These are phyloP conservation scores for Lathronympha strigana DNA, from an alignment of 2,888 invertebrate genomes.

Conservation along the genomic window DNA sequence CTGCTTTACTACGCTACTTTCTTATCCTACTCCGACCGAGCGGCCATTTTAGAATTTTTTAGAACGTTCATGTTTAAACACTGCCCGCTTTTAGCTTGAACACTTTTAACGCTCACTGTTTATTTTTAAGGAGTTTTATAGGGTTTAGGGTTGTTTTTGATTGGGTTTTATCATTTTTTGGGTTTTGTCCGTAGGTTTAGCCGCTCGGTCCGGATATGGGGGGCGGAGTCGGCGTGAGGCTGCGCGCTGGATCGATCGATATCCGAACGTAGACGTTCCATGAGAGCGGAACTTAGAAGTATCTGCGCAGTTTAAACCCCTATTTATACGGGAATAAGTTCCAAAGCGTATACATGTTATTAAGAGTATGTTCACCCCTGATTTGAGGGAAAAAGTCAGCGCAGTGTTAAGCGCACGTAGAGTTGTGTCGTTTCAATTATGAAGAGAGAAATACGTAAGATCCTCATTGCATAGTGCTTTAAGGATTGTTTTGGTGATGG, in stretches of 20 bases:
- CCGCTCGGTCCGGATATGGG: constrained; percentile 61
- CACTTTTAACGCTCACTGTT: constrained; percentile 48
- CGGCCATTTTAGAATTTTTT: constrained; percentile 63
- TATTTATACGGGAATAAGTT: neutral
- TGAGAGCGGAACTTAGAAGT: constrained; percentile 13
- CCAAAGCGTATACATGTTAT: neutral
- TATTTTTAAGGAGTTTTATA: constrained; percentile 44
- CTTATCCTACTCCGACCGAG: constrained; percentile 52
- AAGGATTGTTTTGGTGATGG: constrained; percentile 1
- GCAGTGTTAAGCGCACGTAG: neutral
- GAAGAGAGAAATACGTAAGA: neutral
- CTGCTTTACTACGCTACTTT: constrained; percentile 70
- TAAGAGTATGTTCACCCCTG: neutral
- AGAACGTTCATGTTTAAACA: constrained; percentile 33
- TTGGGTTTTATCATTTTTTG: constrained; percentile 63
- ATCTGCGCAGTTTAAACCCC: neutral
- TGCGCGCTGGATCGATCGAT: constrained; percentile 76
- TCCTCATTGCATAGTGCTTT: constrained; percentile 4
- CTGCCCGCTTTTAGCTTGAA: constrained; percentile 42
- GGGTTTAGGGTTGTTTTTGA: constrained; percentile 48
- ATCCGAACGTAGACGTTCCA: constrained; percentile 46
- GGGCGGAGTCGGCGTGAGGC: constrained; percentile 51
- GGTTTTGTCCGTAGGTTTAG: constrained; percentile 64
- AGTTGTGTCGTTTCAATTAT: constrained; percentile 7
- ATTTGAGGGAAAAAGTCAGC: constrained; percentile 15